Base-by-base conservation (phyloP, 2,888 invertebrate species). In the Junonia oenone region DNA sequence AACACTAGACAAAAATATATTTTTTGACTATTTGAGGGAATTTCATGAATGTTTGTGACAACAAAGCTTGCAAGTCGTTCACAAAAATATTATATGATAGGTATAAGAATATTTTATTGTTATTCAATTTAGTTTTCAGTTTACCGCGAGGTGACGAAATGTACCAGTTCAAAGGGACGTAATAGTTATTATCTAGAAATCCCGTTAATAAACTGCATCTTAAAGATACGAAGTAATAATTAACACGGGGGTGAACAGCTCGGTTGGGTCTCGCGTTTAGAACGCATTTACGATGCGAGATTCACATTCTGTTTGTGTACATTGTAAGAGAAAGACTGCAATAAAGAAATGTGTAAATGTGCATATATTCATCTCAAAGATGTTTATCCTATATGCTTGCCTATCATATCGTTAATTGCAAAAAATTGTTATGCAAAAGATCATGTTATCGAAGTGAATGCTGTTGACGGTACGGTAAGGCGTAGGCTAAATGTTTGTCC, bases 1-100 rank as follows among this genome's bases (percentile, higher is more conserved):
- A 75, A 76, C 43, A 43, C 76, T 83, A 86, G 81, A 89, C 88
- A 83, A 89, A 85, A 86, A 85, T 90, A 91, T 91, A 91, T 90
- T 90, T 91, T 91, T 91, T 90, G 90, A 91, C 88, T 83, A 86
- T 84, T 85, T 88, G 88, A 87, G 81, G 81, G 84, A 83, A 84
- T 86, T 85, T 79, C 86, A 81, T 68, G 76, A 76, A 81, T 77
- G 76, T 82, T 83, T 86, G 87, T 86, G 83, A 82, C 83, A 76
- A 79, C 78, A 80, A 78, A 83, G 81, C 79, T 83, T 81, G 77
- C 83, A 80, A 82, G 78, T 82, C 81, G 77, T 86, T 87, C 85
- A 81, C 88, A 82, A 81, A 83, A 83, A 75, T 81, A 81, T 75
- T 75, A 81, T 86, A 86, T 56, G 81, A 85, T 90, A 90, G 90